Conservation (phyloP, 2,888 invertebrate species). For the Ichneumoninae sp. region DNA sequence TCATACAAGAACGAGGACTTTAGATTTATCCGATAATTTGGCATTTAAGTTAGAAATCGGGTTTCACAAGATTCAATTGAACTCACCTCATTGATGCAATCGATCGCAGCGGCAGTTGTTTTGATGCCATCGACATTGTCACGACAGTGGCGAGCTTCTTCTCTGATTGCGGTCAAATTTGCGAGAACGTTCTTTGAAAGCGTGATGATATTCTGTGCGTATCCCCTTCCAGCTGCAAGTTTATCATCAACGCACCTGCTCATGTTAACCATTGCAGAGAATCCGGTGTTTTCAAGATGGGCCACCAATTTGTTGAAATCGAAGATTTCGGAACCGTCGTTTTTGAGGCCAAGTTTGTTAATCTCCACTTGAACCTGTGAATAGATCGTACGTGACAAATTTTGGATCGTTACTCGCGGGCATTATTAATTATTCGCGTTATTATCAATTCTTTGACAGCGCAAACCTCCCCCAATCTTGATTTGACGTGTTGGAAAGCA, state of each 20-base stretch:
- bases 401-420: too few species aligned
- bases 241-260: too few species aligned
- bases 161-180: too few species aligned
- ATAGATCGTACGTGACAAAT: background rate
- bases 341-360: constrained; percentile 6
- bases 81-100: constrained; percentile 70
- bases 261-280: too few species aligned
- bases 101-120: constrained; percentile 53
- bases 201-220: too few species aligned
- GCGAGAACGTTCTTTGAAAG: too few species aligned
- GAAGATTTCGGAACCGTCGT: constrained; percentile 13
- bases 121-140: background rate
- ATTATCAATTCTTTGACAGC: background rate
- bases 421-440: background rate
- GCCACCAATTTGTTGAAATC: constrained; percentile 20
- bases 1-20: background rate
- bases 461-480: background rate
- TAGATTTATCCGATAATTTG: background rate
- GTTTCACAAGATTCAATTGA: background rate
- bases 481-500: background rate
- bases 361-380: constrained; percentile 22
- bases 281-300: too few species aligned
- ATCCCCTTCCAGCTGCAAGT: too few species aligned
- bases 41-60: background rate
- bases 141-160: too few species aligned